A percentile compares a stretch with the other conserved stretches of the same genome.
Evolutionary conservation across 1,140 invertebrate genomes (phyloP).

Genomic region (Ditylenchus dipsaci): DNA sequence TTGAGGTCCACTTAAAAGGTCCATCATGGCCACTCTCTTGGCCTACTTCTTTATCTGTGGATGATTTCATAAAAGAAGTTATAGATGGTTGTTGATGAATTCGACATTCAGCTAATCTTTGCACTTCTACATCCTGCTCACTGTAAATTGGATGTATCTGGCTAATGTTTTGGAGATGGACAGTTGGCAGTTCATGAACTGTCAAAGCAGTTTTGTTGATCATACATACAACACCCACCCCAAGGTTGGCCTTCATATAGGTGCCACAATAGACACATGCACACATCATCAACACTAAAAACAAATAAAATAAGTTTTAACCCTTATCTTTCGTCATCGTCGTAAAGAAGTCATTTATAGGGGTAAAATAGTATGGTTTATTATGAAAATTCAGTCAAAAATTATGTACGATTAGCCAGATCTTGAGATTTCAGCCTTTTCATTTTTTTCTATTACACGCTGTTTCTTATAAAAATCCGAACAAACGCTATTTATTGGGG

Average conservation of each 20-base stretch:
- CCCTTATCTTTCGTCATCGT: no score
- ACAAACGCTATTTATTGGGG: no score
- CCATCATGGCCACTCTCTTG: slow-evolving; percentile 11
- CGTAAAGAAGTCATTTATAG: no score
- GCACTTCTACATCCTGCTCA: background rate
- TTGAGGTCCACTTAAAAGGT: slow-evolving; percentile 21
- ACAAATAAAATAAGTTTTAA: no score
- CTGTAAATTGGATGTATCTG: background rate
- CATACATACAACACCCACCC: slow-evolving; percentile 31
- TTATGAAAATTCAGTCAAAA: no score
- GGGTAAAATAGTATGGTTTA: no score
- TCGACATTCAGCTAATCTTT: background rate
- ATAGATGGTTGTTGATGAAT: background rate
- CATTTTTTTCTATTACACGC: no score
- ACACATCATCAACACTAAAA: slow-evolving; percentile 7
- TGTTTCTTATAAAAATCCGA: no score
- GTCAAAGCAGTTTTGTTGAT: slow-evolving; percentile 29
- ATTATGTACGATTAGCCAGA: no score
- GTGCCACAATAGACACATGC: slow-evolving; percentile 6
- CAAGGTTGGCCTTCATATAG: slow-evolving; percentile 22
- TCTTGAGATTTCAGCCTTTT: no score
- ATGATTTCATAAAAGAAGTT: background rate
- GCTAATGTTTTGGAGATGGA: background rate
- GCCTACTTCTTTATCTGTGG: background rate
- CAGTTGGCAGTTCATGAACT: background rate